Evolutionary conservation across 2,888 invertebrate species (phyloP), one percentile per base, ranked within the genome.

Genomic region (Congeria kusceri): DNA sequence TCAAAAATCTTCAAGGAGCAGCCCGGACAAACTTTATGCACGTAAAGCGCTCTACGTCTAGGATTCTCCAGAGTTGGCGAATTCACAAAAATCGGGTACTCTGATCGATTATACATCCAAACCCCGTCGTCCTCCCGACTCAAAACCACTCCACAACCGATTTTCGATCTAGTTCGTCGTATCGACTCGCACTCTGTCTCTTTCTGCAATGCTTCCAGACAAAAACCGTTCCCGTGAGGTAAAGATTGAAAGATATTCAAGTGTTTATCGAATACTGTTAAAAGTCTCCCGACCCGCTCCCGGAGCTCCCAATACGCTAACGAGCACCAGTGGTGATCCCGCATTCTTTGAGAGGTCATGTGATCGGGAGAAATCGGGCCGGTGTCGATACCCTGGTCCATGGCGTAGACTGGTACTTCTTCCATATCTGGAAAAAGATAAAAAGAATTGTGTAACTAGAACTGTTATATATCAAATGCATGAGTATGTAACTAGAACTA

Each of bases 301-400:
- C 96, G 95, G 92, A 96, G 93, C 94, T 98, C 98, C 98, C 98
- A 98, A 93, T 98, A 98, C 65, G 97, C 97, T 86, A 98, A 94
- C 87, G 96, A 96, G 93, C 98, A 98, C 98, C 98, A 98, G 82
- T 90, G 85, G 39, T 80, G 39, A 39, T 15, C 39, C 15, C 11
- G 39, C 15, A 11, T 13, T 11, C 39, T 39, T 39, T 3, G 39
- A 39, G 39, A 39, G 39, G 39, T 39, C 39, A 39, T 39, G 39
- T 39, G 9, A 39, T 15, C 39, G 9, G 39, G 5, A 39, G 39
- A 39, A 15, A 15, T 39, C 13, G 9, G 39, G 39, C 9, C 13
- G 39, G 39, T 1, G 39, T 39, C 39, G 39, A 9, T 15, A 15
- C 15, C 11, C 13, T 39, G 3, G 15, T 39, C 39, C 9, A 39